These are phyloP conservation scores for Clarias gariepinus DNA, from an alignment of 2,113 vertebrate species.

Conservation along the genomic window DNA sequence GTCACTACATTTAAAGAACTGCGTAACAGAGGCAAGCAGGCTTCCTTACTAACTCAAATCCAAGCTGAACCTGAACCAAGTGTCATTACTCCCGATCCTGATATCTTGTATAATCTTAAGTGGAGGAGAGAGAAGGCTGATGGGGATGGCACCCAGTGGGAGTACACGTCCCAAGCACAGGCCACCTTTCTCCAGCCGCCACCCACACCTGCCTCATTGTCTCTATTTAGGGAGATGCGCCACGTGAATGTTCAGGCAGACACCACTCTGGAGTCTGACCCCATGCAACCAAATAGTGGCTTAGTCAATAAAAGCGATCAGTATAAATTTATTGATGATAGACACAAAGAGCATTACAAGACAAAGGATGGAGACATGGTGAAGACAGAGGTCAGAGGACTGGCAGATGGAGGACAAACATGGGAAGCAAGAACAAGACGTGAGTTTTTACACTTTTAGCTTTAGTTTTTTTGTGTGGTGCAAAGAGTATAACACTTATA, in stretches of 20 bases:
- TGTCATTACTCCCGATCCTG: constrained; percentile 73
- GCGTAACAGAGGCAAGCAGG: constrained; percentile 77
- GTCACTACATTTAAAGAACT: constrained; percentile 93
- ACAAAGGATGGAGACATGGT: constrained; percentile 51
- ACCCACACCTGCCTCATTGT: constrained; percentile 73
- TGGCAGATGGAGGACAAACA: constrained; percentile 73
- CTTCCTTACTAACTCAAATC: constrained; percentile 55
- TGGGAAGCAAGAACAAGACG: constrained; percentile 69
- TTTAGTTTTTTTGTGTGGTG: too few species aligned
- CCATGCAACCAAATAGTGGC: constrained; percentile 63
- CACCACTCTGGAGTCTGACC: constrained; percentile 59
- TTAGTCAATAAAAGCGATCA: constrained; percentile 64
- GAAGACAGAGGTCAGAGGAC: constrained; percentile 70
- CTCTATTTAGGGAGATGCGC: constrained; percentile 78
- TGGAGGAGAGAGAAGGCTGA: constrained; percentile 68
- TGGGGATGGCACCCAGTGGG: constrained; percentile 65
- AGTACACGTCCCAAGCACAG: constrained; percentile 75
- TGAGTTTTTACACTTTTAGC: constrained; percentile 55
- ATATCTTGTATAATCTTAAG: constrained; percentile 76
- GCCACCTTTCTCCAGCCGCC: constrained; percentile 65
- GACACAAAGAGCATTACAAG: constrained; percentile 46
- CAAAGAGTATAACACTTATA: neutral
- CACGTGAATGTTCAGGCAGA: constrained; percentile 76
- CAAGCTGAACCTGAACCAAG: constrained; percentile 71
- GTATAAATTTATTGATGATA: constrained; percentile 57